A percentile compares a stretch with the other conserved stretches of the same genome.
These are phyloP conservation scores for Cosmia trapezina DNA, from an alignment of 2,888 invertebrate species.

Conservation along the genomic window DNA sequence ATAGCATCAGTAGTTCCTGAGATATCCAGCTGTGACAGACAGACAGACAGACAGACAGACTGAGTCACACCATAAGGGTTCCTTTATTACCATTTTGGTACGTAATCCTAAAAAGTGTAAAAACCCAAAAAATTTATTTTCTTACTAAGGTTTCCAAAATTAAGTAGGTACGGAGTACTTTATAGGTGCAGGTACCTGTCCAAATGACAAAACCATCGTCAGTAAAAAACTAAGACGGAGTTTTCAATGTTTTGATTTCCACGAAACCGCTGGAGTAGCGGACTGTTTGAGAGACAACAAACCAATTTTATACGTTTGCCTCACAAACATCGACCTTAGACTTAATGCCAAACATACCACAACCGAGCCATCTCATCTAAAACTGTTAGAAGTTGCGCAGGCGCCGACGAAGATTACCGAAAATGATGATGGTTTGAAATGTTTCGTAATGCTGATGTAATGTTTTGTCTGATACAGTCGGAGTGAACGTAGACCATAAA, in stretches of 20 bases:
- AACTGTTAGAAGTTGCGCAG: background rate
- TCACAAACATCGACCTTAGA: conserved; percentile 30
- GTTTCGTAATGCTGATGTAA: conserved; percentile 13
- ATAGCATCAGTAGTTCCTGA: no score
- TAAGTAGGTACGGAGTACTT: no score
- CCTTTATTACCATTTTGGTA: no score
- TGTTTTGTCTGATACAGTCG: background rate
- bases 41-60: no score
- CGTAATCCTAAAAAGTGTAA: background rate
- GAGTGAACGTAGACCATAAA: conserved; percentile 27
- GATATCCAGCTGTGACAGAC: no score
- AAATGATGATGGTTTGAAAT: conserved; percentile 22
- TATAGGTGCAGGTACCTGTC: no score
- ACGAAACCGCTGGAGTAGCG: background rate
- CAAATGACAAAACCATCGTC: background rate
- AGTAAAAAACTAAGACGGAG: background rate
- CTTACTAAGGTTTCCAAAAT: no score
- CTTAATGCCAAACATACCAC: conserved; percentile 27
- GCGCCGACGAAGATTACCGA: conserved; percentile 38
- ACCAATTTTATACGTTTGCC: background rate
- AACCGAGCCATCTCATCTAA: conserved; percentile 10
- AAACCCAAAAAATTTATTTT: no score
- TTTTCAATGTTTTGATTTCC: background rate
- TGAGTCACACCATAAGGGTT: no score
- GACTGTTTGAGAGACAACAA: background rate